A percentile compares a stretch with the other conserved stretches of the same genome.
Conservation (phyloP, 2,888 invertebrate genomes). For the Teinopalpus imperialis region DNA sequence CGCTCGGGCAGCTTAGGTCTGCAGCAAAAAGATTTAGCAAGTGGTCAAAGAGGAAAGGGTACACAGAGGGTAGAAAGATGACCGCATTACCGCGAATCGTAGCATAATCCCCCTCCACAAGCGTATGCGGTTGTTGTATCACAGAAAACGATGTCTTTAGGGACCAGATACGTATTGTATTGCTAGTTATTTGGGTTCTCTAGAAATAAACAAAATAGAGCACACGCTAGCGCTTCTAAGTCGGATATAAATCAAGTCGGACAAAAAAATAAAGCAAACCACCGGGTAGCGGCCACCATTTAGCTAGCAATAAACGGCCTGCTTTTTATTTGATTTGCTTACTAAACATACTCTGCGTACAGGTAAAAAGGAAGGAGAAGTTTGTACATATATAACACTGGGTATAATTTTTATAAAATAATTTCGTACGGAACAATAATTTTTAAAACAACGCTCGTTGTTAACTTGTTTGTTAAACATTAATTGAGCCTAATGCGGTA, state of each 20-base stretch:
- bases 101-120: slow-evolving; percentile 59
- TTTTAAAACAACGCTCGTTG: no score
- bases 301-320: slow-evolving; percentile 44
- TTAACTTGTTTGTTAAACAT: slow-evolving; percentile 16
- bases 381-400: no score
- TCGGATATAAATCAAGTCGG: slow-evolving; percentile 53
- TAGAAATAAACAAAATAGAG: slow-evolving; percentile 58
- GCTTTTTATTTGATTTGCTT: slow-evolving; percentile 24
- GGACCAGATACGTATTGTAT: slow-evolving; percentile 62
- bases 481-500: slow-evolving; percentile 21
- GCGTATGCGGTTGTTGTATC: slow-evolving; percentile 34
- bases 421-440: no score
- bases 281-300: slow-evolving; percentile 46
- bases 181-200: slow-evolving; percentile 62
- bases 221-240: slow-evolving; percentile 53
- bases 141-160: slow-evolving; percentile 33
- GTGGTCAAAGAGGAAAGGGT: slow-evolving; percentile 53
- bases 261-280: slow-evolving; percentile 55
- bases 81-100: slow-evolving; percentile 64
- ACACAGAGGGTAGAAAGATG: slow-evolving; percentile 40
- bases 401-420: no score
- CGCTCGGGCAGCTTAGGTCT: slow-evolving; percentile 5
- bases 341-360: background rate
- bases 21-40: slow-evolving; percentile 57
- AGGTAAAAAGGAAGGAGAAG: background rate